Percentiles rank a stretch among this genome's conserved stretches.
These are phyloP conservation scores for Akabosia matsudoensis DNA, from an alignment of 1,140 invertebrate genomes.

Conservation along the genomic window DNA sequence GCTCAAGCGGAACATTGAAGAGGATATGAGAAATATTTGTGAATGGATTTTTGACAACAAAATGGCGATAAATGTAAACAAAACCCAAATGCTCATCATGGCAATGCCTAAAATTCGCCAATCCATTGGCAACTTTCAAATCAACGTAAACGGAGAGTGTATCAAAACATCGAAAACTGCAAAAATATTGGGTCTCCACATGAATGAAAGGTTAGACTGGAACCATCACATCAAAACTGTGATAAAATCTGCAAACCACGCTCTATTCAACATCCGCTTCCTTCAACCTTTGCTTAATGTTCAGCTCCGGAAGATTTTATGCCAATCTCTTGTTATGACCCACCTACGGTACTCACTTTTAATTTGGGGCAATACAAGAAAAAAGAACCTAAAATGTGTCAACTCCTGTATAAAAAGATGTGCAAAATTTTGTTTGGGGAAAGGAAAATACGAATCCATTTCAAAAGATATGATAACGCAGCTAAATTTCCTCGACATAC, in stretches of 20 bases:
- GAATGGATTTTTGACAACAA: constrained; percentile 17
- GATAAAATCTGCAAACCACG: not conserved
- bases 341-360: not conserved
- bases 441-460: not conserved
- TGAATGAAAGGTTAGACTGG: constrained; percentile 4
- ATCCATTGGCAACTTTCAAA: not conserved
- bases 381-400: not conserved
- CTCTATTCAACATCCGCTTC: not conserved
- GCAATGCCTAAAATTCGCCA: not conserved
- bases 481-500: not conserved
- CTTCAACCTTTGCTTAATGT: not conserved
- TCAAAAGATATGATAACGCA: not conserved
- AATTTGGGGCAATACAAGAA: not conserved
- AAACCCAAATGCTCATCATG: constrained; percentile 8
- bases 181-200: not conserved
- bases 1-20: not conserved
- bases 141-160: not conserved
- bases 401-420: not conserved
- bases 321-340: not conserved
- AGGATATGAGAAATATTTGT: not conserved
- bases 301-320: not conserved
- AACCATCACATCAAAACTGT: not conserved
- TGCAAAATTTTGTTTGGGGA: not conserved
- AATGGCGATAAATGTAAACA: constrained; percentile 14
- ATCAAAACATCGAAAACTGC: not conserved